These are phyloP conservation scores for Cotesia chilonis DNA, from an alignment of 1,140 invertebrate species.

Conservation along the genomic window DNA sequence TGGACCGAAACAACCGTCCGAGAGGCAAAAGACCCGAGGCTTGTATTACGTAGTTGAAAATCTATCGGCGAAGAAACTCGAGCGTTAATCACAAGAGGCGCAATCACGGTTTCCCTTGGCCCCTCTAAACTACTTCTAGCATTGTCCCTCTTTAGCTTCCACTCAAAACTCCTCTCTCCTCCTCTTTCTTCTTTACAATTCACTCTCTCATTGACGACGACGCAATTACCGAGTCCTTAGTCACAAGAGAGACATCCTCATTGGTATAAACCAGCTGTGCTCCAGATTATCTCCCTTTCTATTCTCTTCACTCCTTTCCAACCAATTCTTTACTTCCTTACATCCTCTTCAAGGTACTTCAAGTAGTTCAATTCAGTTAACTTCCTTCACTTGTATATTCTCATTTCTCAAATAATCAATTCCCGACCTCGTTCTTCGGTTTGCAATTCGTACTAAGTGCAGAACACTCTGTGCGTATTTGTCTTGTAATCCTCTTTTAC, in stretches of 20 bases:
- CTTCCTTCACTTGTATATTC: conserved; percentile 14
- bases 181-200: neutral
- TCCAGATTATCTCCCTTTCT: conserved; percentile 25
- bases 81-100: conserved; percentile 28
- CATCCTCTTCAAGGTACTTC: conserved; percentile 25
- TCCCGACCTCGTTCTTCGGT: conserved; percentile 27
- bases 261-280: conserved; percentile 36
- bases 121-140: neutral
- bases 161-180: neutral
- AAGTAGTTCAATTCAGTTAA: conserved; percentile 16
- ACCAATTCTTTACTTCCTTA: conserved; percentile 2
- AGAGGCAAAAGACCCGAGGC: neutral
- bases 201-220: conserved; percentile 26
- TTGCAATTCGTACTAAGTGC: neutral
- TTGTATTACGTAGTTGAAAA: neutral
- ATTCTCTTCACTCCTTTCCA: conserved; percentile 24
- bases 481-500: conserved; percentile 5
- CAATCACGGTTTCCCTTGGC: conserved; percentile 33
- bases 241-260: conserved; percentile 31
- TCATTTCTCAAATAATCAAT: conserved; percentile 26
- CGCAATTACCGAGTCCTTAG: conserved; percentile 31
- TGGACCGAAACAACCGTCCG: conserved; percentile 25
- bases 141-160: neutral
- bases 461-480: neutral
- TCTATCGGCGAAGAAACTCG: conserved; percentile 10